These are phyloP conservation scores for Vombatus ursinus DNA, from an alignment of 2,113 vertebrate genomes.

Conservation along the genomic window DNA sequence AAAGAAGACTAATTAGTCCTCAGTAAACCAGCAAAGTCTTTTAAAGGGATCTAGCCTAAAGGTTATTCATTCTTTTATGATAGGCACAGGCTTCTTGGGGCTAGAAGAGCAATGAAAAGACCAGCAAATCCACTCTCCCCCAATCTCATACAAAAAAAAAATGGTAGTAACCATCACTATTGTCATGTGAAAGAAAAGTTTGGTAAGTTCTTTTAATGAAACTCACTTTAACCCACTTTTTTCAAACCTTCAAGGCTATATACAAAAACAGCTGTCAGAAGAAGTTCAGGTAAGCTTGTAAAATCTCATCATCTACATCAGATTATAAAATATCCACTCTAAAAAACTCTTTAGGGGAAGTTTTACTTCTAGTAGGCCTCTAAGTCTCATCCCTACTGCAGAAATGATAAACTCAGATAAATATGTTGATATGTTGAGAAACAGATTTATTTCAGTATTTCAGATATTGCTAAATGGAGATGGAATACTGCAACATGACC, in stretches of 20 bases:
- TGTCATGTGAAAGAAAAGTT: background rate
- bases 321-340: background rate
- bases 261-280: background rate
- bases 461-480: background rate
- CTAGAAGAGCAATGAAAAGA: background rate
- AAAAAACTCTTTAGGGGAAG: background rate
- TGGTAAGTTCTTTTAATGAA: background rate
- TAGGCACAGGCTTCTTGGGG: background rate
- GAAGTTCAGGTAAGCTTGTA: background rate
- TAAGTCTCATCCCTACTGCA: background rate
- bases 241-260: background rate
- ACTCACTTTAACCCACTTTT: background rate
- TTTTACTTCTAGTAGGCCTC: background rate
- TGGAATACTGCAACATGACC: background rate
- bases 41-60: background rate
- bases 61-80: background rate
- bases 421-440: background rate
- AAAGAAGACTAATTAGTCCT: background rate
- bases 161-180: background rate
- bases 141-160: background rate
- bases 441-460: background rate
- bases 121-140: background rate
- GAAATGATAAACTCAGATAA: background rate
- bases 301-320: background rate
- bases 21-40: background rate